Evolutionary conservation across 1,140 invertebrate genomes (phyloP).

Genomic region (Pseudomyrmex gracilis): DNA sequence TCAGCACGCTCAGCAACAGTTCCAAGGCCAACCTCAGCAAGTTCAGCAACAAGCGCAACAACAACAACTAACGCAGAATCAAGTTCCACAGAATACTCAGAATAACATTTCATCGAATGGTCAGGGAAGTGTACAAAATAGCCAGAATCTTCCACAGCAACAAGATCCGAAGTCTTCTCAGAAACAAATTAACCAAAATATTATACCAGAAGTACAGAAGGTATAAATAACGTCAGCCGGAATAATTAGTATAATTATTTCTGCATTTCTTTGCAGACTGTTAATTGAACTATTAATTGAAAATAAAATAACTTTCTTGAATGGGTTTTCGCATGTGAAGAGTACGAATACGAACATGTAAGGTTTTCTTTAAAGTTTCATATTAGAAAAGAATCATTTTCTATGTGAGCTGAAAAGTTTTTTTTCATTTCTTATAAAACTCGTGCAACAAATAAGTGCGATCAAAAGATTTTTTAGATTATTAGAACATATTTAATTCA

Average conservation of each 20-base stretch:
- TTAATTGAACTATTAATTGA: background rate
- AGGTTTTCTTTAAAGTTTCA: background rate
- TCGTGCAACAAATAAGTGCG: background rate
- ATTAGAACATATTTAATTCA: no score
- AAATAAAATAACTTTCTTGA: constrained; percentile 5
- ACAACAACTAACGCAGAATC: constrained; percentile 54
- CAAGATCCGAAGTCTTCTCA: constrained; percentile 30
- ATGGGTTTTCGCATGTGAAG: background rate
- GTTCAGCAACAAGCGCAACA: constrained; percentile 60
- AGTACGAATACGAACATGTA: background rate
- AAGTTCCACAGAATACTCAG: constrained; percentile 63
- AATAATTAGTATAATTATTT: constrained; percentile 21
- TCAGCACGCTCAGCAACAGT: constrained; percentile 53
- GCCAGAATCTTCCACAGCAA: constrained; percentile 36
- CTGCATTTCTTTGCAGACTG: background rate
- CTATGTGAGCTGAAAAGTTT: background rate
- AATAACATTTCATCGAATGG: constrained; percentile 16
- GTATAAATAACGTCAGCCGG: constrained; percentile 45
- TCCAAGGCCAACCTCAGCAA: constrained; percentile 61
- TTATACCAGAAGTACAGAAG: constrained; percentile 63
- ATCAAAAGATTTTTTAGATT: no score
- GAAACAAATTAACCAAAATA: constrained; percentile 56
- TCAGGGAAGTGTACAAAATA: constrained; percentile 54
- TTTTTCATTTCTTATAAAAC: no score
- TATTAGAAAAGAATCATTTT: background rate